A percentile compares a stretch with the other conserved stretches of the same genome.
These are phyloP conservation scores for Psilopogon haemacephalus DNA, from an alignment of 2,113 vertebrate species.

Conservation along the genomic window DNA sequence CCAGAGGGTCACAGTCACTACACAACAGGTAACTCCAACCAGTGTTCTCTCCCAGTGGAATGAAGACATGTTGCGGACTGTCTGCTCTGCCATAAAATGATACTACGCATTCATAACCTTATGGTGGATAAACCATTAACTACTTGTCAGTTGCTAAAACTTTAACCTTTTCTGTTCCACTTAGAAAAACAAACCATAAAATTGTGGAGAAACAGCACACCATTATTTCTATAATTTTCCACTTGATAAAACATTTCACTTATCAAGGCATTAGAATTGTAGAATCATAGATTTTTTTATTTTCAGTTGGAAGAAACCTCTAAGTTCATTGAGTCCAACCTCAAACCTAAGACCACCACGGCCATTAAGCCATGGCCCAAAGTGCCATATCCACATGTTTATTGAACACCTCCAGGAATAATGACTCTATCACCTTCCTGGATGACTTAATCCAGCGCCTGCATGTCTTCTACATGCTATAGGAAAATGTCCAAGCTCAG, in stretches of 20 bases:
- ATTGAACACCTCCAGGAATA: too few species aligned
- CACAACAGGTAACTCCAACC: neutral
- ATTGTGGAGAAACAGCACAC: neutral
- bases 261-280: neutral
- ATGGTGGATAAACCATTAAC: conserved; percentile 16
- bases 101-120: neutral
- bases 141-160: neutral
- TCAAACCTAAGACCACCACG: too few species aligned
- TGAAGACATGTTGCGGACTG: neutral
- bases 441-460: too few species aligned
- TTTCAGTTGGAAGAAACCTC: too few species aligned
- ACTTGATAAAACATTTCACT: neutral
- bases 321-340: too few species aligned
- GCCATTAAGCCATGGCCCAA: too few species aligned
- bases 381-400: too few species aligned
- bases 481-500: neutral
- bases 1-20: neutral
- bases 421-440: too few species aligned
- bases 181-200: neutral
- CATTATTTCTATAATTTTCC: neutral
- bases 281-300: too few species aligned
- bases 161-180: neutral
- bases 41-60: neutral
- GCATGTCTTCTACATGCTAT: neutral
- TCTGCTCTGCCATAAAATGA: neutral